phyloP scores from a whole-genome alignment of 2,797 vertebrate genomes.

The Chelon auratus region DNA sequence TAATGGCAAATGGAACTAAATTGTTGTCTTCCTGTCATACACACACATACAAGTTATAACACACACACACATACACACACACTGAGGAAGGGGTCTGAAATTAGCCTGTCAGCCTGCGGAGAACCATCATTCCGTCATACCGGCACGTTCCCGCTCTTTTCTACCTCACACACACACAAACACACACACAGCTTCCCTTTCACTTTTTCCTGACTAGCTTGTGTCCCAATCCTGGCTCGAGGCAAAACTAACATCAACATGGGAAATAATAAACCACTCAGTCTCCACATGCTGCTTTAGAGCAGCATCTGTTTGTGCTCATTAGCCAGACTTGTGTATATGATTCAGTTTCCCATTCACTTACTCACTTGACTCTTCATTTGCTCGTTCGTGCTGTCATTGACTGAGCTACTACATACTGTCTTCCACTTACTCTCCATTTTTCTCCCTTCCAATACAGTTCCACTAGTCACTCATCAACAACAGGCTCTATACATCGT shows the following conservation, averaged over 20 bases:
- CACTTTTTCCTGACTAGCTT: constrained; percentile 46
- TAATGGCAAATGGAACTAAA: constrained; percentile 93
- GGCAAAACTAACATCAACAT: constrained; percentile 61
- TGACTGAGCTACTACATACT: constrained; percentile 18
- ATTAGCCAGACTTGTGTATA: constrained; percentile 63
- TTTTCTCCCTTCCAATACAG: constrained; percentile 15
- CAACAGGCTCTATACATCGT: background rate
- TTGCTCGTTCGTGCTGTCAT: constrained; percentile 23
- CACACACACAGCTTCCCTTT: constrained; percentile 37
- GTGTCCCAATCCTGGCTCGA: constrained; percentile 39
- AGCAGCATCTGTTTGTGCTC: constrained; percentile 64
- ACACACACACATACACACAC: constrained; percentile 29
- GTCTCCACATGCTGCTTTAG: constrained; percentile 33
- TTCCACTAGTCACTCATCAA: constrained; percentile 25
- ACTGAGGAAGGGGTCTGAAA: constrained; percentile 80
- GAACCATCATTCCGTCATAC: constrained; percentile 84
- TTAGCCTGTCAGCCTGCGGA: constrained; percentile 86
- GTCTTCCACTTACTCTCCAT: constrained; percentile 9
- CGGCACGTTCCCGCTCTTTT: constrained; percentile 76
- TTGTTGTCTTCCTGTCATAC: constrained; percentile 95
- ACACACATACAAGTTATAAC: constrained; percentile 54
- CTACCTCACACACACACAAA: constrained; percentile 31
- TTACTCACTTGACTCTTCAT: constrained; percentile 50
- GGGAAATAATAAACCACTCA: constrained; percentile 61
- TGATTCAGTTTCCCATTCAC: constrained; percentile 56